A percentile compares a stretch with the other conserved stretches of the same genome.
Evolutionary conservation across 2,113 vertebrate genomes (phyloP).

Genomic region (Potamarius usumacintae): DNA sequence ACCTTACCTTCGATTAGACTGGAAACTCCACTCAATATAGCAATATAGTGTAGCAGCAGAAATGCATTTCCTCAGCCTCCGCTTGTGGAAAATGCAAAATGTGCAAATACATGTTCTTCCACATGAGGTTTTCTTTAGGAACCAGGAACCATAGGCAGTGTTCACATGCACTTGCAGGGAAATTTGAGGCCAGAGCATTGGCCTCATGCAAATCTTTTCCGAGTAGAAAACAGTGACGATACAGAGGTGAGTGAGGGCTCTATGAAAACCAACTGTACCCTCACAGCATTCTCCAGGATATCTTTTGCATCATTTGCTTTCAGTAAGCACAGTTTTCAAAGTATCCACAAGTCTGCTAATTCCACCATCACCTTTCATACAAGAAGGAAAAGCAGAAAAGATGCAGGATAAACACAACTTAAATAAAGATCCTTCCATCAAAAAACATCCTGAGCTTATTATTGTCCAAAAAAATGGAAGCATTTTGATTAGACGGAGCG

Average conservation of each 20-base stretch:
- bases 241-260: not conserved
- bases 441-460: not conserved
- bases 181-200: constrained; percentile 25
- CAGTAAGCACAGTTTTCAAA: not conserved
- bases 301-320: not conserved
- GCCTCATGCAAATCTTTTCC: constrained; percentile 40
- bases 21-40: not conserved
- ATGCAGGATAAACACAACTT: not conserved
- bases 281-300: not conserved
- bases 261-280: too few species aligned
- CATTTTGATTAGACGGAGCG: not conserved
- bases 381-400: not conserved
- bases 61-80: not conserved
- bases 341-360: not conserved
- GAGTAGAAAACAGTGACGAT: not conserved
- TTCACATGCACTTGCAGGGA: constrained; percentile 25
- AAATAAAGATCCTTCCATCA: not conserved
- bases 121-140: constrained; percentile 1
- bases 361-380: not conserved
- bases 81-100: constrained; percentile 1
- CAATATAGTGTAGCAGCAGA: not conserved
- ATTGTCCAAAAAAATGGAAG: not conserved
- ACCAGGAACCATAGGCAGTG: constrained; percentile 2
- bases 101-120: not conserved
- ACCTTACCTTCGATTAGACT: not conserved